Percentiles rank a stretch among this genome's conserved stretches.
These are phyloP conservation scores for Myathropa florea DNA, from an alignment of 2,888 invertebrate species.

Conservation along the genomic window DNA sequence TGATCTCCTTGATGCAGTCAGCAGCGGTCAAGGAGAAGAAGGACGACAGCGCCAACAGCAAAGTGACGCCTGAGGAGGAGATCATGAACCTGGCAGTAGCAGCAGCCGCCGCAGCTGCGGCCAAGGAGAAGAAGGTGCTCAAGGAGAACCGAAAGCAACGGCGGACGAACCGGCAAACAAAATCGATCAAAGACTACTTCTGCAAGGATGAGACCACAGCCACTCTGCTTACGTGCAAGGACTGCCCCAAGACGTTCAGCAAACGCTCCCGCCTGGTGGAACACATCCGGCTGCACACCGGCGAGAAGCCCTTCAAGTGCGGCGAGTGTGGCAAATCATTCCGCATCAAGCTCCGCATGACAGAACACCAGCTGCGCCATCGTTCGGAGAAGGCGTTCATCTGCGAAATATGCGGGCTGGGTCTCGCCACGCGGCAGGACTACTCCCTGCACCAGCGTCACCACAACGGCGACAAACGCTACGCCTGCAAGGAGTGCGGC, in stretches of 20 bases:
- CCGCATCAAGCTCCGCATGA: slow-evolving; percentile 77
- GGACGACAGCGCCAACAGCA: neutral
- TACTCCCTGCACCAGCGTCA: slow-evolving; percentile 77
- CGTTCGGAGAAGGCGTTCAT: slow-evolving; percentile 77
- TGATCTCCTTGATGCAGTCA: slow-evolving; percentile 49
- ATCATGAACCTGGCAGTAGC: slow-evolving; percentile 55
- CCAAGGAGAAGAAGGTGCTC: neutral
- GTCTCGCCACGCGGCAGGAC: slow-evolving; percentile 77
- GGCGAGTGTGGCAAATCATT: slow-evolving; percentile 76
- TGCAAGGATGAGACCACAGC: neutral
- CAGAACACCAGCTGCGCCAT: slow-evolving; percentile 77
- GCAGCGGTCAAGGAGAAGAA: slow-evolving; percentile 8
- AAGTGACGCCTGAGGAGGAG: slow-evolving; percentile 64
- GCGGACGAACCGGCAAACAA: neutral
- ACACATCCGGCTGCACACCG: slow-evolving; percentile 77
- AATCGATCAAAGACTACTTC: slow-evolving; percentile 18
- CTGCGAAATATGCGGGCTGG: slow-evolving; percentile 76
- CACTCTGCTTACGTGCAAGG: slow-evolving; percentile 71
- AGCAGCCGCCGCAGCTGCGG: slow-evolving; percentile 6
- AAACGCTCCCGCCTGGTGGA: slow-evolving; percentile 77
- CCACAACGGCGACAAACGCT: slow-evolving; percentile 78
- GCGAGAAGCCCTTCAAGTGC: slow-evolving; percentile 78
- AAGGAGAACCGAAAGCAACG: neutral
- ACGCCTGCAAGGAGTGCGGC: slow-evolving; percentile 75
- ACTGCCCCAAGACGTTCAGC: slow-evolving; percentile 75